Evolutionary conservation across 2,888 invertebrate genomes (phyloP).

Genomic region (Rosalia funebris): DNA sequence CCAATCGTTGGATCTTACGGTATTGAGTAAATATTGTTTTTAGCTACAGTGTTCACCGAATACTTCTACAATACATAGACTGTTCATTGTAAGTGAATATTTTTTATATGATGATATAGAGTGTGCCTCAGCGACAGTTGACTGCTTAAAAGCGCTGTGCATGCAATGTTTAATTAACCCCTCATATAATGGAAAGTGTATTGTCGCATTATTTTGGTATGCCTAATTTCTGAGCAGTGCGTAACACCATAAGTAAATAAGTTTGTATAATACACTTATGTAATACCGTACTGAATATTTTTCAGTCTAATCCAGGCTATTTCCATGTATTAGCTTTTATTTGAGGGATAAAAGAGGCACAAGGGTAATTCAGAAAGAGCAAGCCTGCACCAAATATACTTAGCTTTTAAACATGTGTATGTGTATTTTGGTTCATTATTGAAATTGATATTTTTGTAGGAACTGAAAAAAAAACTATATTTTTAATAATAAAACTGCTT

Average conservation of each 20-base stretch:
- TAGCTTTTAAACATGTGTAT: slow-evolving; percentile 22
- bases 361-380: slow-evolving; percentile 9
- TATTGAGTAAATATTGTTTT: slow-evolving; percentile 65
- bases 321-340: slow-evolving; percentile 24
- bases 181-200: neutral
- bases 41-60: neutral
- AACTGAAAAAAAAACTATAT: slow-evolving; percentile 16
- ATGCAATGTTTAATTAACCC: neutral
- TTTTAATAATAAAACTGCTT: slow-evolving; percentile 18
- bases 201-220: neutral
- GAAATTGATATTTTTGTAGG: slow-evolving; percentile 23
- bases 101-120: neutral
- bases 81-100: neutral
- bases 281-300: slow-evolving; percentile 20
- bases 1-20: slow-evolving; percentile 91
- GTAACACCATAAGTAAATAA: slow-evolving; percentile 2
- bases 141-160: neutral
- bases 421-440: slow-evolving; percentile 17
- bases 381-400: slow-evolving; percentile 20
- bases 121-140: neutral
- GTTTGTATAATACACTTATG: slow-evolving; percentile 22
- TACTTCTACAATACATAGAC: neutral
- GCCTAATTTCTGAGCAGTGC: neutral
- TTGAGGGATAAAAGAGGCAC: slow-evolving; percentile 17
- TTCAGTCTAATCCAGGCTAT: slow-evolving; percentile 14